Evolutionary conservation across 2,113 vertebrate genomes (phyloP).

Genomic region (Oreochromis aureus): DNA sequence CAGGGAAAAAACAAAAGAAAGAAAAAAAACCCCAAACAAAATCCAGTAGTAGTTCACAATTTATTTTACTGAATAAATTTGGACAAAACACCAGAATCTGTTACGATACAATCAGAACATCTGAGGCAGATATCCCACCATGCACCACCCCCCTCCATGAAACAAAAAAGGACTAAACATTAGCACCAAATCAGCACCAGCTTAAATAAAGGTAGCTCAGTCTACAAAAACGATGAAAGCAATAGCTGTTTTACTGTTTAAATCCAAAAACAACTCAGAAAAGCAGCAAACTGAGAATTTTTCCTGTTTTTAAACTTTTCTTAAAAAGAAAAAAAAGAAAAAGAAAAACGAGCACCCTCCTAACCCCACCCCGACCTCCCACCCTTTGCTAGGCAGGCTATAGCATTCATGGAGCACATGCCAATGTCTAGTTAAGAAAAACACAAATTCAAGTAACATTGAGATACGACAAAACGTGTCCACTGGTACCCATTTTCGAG

Average conservation of each 20-base stretch:
- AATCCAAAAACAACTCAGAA: constrained; percentile 77
- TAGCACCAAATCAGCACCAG: constrained; percentile 88
- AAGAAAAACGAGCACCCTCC: neutral
- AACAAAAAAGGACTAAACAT: constrained; percentile 76
- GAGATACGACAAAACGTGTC: constrained; percentile 91
- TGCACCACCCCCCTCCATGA: constrained; percentile 85
- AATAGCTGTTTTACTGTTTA: constrained; percentile 64
- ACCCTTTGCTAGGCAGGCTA: constrained; percentile 81
- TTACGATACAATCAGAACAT: constrained; percentile 99
- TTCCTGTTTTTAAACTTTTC: constrained; percentile 62
- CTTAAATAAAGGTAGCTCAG: constrained; percentile 82
- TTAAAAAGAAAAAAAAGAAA: neutral
- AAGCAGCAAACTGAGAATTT: constrained; percentile 71
- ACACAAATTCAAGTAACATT: constrained; percentile 99
- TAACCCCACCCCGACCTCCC: constrained; percentile 51
- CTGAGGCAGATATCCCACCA: constrained; percentile 97
- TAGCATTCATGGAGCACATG: constrained; percentile 95
- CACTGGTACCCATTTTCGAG: constrained; percentile 92
- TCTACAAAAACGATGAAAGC: constrained; percentile 71
- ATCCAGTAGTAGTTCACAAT: constrained; percentile 88
- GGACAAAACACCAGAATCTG: constrained; percentile 99
- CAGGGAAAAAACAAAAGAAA: rapidly evolving
- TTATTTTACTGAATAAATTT: constrained; percentile 99
- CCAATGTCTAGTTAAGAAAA: constrained; percentile 86
- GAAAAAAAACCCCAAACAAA: neutral